Base-by-base conservation (phyloP, 2,888 invertebrate species). In the Dexiosoma caninum region DNA sequence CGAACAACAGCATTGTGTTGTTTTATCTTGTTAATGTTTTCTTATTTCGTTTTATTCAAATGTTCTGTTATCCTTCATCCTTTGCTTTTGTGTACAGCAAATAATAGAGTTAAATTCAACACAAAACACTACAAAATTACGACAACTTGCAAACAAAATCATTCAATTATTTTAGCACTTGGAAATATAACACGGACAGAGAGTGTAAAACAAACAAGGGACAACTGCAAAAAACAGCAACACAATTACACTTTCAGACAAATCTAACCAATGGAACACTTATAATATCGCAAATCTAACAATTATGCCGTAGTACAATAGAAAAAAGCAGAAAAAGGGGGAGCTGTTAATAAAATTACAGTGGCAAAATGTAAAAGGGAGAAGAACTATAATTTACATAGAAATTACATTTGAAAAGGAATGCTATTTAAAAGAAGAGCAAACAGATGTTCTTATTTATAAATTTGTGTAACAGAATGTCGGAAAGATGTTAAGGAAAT, bases 141-240 rank as follows among this genome's bases (percentile, higher is more conserved):
- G 27, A 70, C 21, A 77, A 49, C 69, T 53, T 64, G 49, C 42
- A 60, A 57, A 40, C 42, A 16, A 66, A 78, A 72, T 78, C 72
- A 72, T 78, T 60, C 60, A 67, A 72, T 72, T 78, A 67, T 37
- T 14, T 23, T 23, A 59, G 42, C 19, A 60, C 27, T 42, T 16
- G 8, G 7, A 23, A n/a, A n/a, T n/a, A n/a, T n/a, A n/a, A n/a
- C n/a, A 37, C n/a, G 27, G 6, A 37, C 7, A 4, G 12, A 27
- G 27, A 14, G 8, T 23, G 37, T 19, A 7, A 27, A 37, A 49
- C 6, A 60, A 42, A 32, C 8, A 16, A 19, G 1, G 30, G 9
- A 46, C 0, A 14, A n/a, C n/a, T n/a, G n/a, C n/a, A n/a, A n/a
- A n/a, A 19, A 42, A 53, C 3, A 5, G 4, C 6, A 27, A 40